Evolutionary conservation across 53 echinoderm and acorn worm genomes (phyloP), one percentile per base, ranked within the genome.

Genomic region (Holothuria scabra): DNA sequence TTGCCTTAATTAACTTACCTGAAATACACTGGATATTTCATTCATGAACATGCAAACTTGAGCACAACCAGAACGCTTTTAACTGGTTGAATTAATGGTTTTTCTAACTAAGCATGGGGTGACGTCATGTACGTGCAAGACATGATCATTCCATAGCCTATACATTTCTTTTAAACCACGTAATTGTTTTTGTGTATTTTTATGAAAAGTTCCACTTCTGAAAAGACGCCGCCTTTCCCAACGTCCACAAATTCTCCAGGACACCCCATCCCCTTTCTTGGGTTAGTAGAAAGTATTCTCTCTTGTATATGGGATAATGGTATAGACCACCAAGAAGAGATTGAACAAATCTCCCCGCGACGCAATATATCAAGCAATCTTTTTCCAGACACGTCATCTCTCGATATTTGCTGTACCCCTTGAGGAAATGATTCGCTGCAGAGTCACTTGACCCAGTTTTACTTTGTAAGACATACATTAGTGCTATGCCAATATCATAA

Each of bases 261-360:
- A 63, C 86, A 41, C 78, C 59, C 95, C 95, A 95, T 13, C 92
- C 95, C 6, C 41, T 31, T 2, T 38, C 74, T 55, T 95, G 95
- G 13, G 90, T 84, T 12, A 33, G 9, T 14, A 90, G 44, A 31
- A 91, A 28, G 56, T 96, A 89, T 16, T 72, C 60, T 67, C 93
- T 88, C 16, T 84, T 80, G 56, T 86, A 76, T 25, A 59, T 33
- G 12, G 86, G 46, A 31, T 75, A 75, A 28, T 44, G 72, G 28
- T 85, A 65, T 24, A 93, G 74, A 11, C 86, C 87, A 21, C 83
- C 28, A 12, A 91, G 74, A 13, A 96, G 67, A 0, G 91, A 91
- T 80, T 89, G 90, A 10, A 58, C 84, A 33, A 90, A 69, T 23
- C 90, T 84, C 16, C 79, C 93, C 8, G 89, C 89, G 35, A 85